Conservation (phyloP, 2,113 vertebrate species). For the Lipophrys pholis region DNA sequence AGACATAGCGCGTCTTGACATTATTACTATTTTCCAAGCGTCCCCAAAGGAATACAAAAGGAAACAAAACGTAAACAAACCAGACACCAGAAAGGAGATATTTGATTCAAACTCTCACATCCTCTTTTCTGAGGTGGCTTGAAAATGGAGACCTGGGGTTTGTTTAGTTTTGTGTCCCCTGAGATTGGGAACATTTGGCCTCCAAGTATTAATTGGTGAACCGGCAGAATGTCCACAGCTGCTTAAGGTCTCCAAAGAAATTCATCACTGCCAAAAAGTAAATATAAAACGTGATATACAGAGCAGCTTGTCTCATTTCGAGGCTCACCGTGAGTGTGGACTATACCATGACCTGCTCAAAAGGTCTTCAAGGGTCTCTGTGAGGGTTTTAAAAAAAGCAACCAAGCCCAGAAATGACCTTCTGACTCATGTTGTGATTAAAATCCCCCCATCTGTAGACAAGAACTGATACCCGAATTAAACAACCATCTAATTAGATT, state of each 20-base stretch:
- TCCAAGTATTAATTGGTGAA: conserved; percentile 73
- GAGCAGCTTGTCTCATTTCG: conserved; percentile 6
- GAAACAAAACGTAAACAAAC: conserved; percentile 78
- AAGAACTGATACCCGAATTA: conserved; percentile 51
- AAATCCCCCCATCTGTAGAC: conserved; percentile 46
- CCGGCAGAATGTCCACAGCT: conserved; percentile 63
- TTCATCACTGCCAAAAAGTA: conserved; percentile 29
- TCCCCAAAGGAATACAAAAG: conserved; percentile 71
- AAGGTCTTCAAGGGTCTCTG: conserved; percentile 17
- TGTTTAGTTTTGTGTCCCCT: conserved; percentile 73
- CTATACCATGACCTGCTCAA: conserved; percentile 12
- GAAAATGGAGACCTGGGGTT: conserved; percentile 77
- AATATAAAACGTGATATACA: conserved; percentile 34
- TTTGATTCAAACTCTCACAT: conserved; percentile 79
- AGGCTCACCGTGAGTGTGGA: background rate
- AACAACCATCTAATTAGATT: conserved; percentile 72
- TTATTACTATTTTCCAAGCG: conserved; percentile 75
- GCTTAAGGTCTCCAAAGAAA: conserved; percentile 55
- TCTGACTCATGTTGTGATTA: conserved; percentile 52
- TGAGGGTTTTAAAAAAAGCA: conserved; percentile 45
- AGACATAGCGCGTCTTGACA: conserved; percentile 66
- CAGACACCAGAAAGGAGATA: conserved; percentile 74
- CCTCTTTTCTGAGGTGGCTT: conserved; percentile 67
- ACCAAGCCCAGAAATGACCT: conserved; percentile 29
- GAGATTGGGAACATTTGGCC: conserved; percentile 74